Conservation (phyloP, 2,113 vertebrate genomes). For the Butorides virescens region DNA sequence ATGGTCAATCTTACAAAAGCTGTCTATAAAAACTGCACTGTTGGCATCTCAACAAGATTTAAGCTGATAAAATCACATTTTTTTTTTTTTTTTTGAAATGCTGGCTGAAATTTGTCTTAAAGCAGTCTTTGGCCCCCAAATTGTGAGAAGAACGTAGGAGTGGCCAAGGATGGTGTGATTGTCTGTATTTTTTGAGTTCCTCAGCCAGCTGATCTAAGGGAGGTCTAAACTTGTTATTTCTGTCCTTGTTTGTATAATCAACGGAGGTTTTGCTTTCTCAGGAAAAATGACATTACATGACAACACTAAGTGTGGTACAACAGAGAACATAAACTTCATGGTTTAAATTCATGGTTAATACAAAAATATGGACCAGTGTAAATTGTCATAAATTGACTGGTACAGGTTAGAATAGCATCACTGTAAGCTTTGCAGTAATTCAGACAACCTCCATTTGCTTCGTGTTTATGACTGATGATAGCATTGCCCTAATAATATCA, state of each 20-base stretch:
- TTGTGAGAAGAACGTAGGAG: not conserved
- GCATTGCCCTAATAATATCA: not conserved
- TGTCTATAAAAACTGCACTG: not conserved
- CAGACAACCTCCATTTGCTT: not conserved
- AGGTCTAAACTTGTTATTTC: not conserved
- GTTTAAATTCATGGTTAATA: not conserved
- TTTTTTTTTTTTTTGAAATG: not conserved
- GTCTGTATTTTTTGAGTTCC: not conserved
- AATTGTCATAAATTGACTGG: not conserved
- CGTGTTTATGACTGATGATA: not conserved
- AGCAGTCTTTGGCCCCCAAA: not conserved
- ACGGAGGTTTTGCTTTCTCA: not conserved
- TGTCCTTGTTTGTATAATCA: not conserved
- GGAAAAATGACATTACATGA: not conserved
- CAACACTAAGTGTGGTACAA: not conserved
- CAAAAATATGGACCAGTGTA: not conserved
- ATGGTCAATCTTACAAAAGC: rapidly evolving
- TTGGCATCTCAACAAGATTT: not conserved
- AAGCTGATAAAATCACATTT: not conserved
- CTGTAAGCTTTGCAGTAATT: not conserved
- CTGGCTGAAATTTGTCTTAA: not conserved
- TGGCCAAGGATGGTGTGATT: not conserved
- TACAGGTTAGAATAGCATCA: not conserved
- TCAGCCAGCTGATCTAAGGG: not conserved
- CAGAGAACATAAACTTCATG: not conserved